Base-by-base conservation (phyloP, 2,888 invertebrate genomes). In the Tortricodes alternella region DNA sequence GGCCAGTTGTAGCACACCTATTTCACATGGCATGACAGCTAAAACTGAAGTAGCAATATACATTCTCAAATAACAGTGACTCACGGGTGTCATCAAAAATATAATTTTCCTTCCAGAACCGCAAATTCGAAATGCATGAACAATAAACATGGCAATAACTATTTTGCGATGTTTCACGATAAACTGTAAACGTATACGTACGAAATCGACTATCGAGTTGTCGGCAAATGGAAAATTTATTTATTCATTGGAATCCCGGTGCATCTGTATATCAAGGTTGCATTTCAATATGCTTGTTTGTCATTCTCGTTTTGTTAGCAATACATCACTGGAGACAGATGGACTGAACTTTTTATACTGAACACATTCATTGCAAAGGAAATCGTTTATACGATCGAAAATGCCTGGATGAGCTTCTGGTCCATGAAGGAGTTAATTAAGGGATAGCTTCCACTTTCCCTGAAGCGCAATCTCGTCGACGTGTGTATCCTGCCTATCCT, bases 231-330 rank as follows among this genome's bases (percentile, higher is more conserved):
- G 39, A 46, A 46, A 19, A 44, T 46, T 34, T 51, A 57, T 51
- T 46, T 57, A 51, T 57, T 51, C 57, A 57, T 51, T 51, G 57
- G 39, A 57, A 67, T 72, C 67, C 64, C 62, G 57, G 67, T 64
- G 70, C 64, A 70, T 67, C 62, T 59, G 64, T 65, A 68, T 65
- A 61, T 60, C 61, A 66, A 70, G 70, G 66, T 63, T 66, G 70
- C 64, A 61, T 72, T 69, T 65, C 60, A 70, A 68, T 21, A 21
- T 34, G 46, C 15, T 16, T 9, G 29, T 4, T n/a, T 29, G 32
- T 21, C 46, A 23, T 34, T 21, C 34, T 21, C 21, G 19, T 34
- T 46, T 46, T 46, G 32, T 18, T 32, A 9, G 21, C 29, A n/a
- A 19, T 19, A 19, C 13, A 21, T 34, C 46, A 34, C 13, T 21